Base-by-base conservation (phyloP, 1,140 invertebrate species). In the Pararge aegeria region DNA sequence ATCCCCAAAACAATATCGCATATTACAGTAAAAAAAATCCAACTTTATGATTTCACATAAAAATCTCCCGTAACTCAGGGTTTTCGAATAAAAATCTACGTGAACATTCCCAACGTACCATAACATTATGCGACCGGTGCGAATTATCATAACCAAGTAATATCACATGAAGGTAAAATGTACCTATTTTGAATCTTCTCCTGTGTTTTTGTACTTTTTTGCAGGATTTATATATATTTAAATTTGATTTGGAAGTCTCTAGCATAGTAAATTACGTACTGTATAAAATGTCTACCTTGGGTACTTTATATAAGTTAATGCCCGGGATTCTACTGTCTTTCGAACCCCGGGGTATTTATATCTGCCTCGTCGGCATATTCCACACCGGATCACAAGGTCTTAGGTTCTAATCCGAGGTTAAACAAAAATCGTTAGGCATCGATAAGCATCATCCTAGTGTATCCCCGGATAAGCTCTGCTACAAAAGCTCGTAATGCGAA, bases 101-200 rank as follows among this genome's bases (percentile, higher is more conserved):
- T 61, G 66, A 75, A 78, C 76, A 62, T 56, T 70, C 64, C 64
- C 75, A 65, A 69, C 61, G 70, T 61, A 68, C 70, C 75, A 83
- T 87, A 74, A 55, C 81, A 87, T 84, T 87, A 87, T 84, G 78
- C 83, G 77, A 58, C 74, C 67, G 59, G 64, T 72, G 70, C 64
- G 54, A 64, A 87, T 84, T 84, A 83, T 80, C 81, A 87, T 87
- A 86, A 83, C 80, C 74, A 78, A 73, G 75, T 75, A 74, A 75
- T 65, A 61, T 66, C 64, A 54, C 44, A 56, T 44, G 51, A 49
- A 61, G 63, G 59, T 56, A 57, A 60, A 62, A 62, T 51, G 55
- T 64, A 67, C 24, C 24, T 24, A 24, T 55, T 61, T 48, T 37
- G 48, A n/a, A 57, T 61, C 38, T 57, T 50, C 50, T 58, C 57